A percentile compares a stretch with the other conserved stretches of the same genome.
Conservation (phyloP, 2,797 vertebrate species). For the Sebastes matsubarae region DNA sequence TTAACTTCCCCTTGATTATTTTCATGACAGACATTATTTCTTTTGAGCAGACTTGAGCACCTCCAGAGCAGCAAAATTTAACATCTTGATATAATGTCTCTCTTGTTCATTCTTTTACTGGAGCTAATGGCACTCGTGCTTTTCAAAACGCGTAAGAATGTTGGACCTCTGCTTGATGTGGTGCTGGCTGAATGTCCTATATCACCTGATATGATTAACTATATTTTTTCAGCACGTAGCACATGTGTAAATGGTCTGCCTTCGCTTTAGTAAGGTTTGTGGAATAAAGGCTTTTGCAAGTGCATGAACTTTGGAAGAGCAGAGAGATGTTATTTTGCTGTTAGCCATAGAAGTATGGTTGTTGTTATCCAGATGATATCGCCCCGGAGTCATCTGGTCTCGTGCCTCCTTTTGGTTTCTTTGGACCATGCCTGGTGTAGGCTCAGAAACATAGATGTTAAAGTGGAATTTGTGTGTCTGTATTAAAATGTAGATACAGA, state of each 20-base stretch:
- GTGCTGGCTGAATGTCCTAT: slow-evolving; percentile 37
- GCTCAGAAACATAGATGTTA: not conserved
- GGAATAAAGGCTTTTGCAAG: slow-evolving; percentile 29
- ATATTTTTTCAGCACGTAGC: slow-evolving; percentile 20
- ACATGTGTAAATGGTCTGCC: slow-evolving; percentile 32
- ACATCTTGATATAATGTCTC: slow-evolving; percentile 61
- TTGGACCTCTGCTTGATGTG: slow-evolving; percentile 58
- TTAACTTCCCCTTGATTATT: slow-evolving; percentile 65
- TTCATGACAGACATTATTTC: slow-evolving; percentile 33
- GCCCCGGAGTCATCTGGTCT: slow-evolving; percentile 7
- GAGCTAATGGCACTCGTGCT: slow-evolving; percentile 36
- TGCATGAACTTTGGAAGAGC: slow-evolving; percentile 36
- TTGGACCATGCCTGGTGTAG: slow-evolving; percentile 2
- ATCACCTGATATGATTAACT: slow-evolving; percentile 48
- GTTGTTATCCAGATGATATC: slow-evolving; percentile 28
- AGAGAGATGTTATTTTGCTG: slow-evolving; percentile 30
- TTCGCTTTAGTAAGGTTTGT: slow-evolving; percentile 24
- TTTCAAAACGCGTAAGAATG: slow-evolving; percentile 54
- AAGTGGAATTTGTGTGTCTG: slow-evolving; percentile 3
- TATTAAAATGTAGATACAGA: not conserved
- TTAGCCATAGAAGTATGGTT: slow-evolving; percentile 24
- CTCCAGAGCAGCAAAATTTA: slow-evolving; percentile 33
- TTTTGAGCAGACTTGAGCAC: slow-evolving; percentile 15
- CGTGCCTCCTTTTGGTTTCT: slow-evolving; percentile 15
- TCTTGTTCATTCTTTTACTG: slow-evolving; percentile 57